Percentiles rank a stretch among this genome's conserved stretches.
Evolutionary conservation across 1,140 invertebrate species (phyloP).

Genomic region (Drosophila malerkotliana): DNA sequence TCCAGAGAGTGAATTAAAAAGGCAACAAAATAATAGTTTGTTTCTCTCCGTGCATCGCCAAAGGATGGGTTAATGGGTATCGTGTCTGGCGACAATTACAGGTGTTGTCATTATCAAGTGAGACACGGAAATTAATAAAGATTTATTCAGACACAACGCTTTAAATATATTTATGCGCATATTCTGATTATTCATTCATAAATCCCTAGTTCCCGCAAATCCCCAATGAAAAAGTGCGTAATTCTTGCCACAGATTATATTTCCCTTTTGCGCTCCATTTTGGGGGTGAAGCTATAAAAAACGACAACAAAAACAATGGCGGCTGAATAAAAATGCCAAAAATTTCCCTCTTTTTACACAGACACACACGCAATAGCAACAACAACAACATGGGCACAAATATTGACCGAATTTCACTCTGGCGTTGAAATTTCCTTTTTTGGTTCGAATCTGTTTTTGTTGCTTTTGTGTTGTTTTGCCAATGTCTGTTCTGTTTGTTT

Average conservation of each 20-base stretch:
- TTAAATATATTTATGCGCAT: conserved; percentile 15
- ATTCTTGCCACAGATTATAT: conserved; percentile 67
- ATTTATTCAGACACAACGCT: conserved; percentile 23
- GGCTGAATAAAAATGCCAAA: conserved; percentile 28
- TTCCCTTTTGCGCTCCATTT: conserved; percentile 1
- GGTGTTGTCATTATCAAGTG: conserved; percentile 32
- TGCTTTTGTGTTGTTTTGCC: conserved; percentile 8
- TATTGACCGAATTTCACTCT: conserved; percentile 76
- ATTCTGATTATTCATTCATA: conserved; percentile 33
- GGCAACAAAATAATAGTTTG: neutral
- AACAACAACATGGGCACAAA: conserved; percentile 32
- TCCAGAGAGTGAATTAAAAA: conserved; percentile 1
- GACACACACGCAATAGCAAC: conserved; percentile 1
- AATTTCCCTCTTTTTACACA: conserved; percentile 36
- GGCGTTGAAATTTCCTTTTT: conserved; percentile 17
- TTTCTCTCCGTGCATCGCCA: conserved; percentile 3
- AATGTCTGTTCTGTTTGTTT: conserved; percentile 28
- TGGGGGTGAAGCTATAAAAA: neutral
- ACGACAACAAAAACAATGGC: conserved; percentile 3
- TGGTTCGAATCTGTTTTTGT: conserved; percentile 17
- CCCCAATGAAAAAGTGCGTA: conserved; percentile 47
- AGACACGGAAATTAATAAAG: conserved; percentile 34
- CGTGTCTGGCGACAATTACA: conserved; percentile 37
- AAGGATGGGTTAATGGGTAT: conserved; percentile 3
- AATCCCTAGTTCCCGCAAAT: conserved; percentile 27